These are phyloP conservation scores for Coboldia fuscipes DNA, from an alignment of 1,140 invertebrate species.

Conservation along the genomic window DNA sequence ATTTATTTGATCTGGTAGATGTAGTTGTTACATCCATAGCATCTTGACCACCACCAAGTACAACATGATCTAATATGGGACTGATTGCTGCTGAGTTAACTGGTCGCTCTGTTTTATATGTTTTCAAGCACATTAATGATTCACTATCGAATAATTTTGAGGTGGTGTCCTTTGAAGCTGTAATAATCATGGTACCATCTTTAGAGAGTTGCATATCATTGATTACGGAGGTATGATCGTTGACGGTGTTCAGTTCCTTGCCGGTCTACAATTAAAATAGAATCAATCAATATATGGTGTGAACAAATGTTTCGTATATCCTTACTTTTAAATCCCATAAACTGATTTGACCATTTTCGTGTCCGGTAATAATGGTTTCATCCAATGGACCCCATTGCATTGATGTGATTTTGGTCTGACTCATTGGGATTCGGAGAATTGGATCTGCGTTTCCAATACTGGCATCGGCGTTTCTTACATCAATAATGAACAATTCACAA, in stretches of 20 bases:
- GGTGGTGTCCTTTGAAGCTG: conserved; percentile 84
- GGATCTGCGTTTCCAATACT: conserved; percentile 28
- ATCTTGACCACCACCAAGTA: conserved; percentile 92
- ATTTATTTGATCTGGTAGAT: conserved; percentile 86
- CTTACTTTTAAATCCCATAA: conserved; percentile 84
- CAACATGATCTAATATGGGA: conserved; percentile 83
- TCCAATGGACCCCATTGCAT: conserved; percentile 84
- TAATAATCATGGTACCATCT: conserved; percentile 90
- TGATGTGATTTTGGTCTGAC: conserved; percentile 67
- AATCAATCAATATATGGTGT: conserved; percentile 12
- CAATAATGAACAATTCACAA: conserved; percentile 76
- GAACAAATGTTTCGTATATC: conserved; percentile 33
- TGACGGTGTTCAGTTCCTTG: conserved; percentile 49
- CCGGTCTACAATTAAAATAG: too few species aligned
- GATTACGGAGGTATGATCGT: conserved; percentile 68
- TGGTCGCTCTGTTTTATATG: conserved; percentile 88
- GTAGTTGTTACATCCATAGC: conserved; percentile 98
- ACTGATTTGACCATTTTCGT: conserved; percentile 78
- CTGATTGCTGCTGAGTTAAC: conserved; percentile 94
- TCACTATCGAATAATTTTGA: conserved; percentile 85
- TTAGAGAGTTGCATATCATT: conserved; percentile 91
- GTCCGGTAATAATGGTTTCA: conserved; percentile 79
- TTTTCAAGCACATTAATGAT: conserved; percentile 67
- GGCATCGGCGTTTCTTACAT: conserved; percentile 48
- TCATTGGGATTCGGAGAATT: conserved; percentile 36